Conservation (phyloP, 2,113 vertebrate genomes). For the Solea solea region DNA sequence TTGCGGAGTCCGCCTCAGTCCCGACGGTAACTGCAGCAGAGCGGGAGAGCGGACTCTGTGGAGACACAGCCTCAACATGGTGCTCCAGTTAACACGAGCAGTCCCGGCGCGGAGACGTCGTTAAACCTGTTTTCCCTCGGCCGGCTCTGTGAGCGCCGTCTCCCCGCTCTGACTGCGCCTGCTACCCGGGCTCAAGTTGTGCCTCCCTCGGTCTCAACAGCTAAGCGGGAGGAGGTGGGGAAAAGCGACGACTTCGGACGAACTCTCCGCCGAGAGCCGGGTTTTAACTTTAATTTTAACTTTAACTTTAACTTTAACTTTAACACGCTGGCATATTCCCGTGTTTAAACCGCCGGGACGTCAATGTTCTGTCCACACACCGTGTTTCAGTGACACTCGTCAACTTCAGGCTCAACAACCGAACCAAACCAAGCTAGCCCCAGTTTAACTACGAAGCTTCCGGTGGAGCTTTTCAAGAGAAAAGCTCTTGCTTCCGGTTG, state of each 20-base stretch:
- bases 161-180: no score
- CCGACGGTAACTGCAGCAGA: constrained; percentile 18
- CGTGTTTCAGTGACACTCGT: no score
- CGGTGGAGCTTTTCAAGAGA: background rate
- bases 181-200: no score
- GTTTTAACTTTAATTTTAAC: no score
- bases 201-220: no score
- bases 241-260: no score
- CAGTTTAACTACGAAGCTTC: background rate
- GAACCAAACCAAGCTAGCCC: background rate
- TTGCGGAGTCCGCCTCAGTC: background rate
- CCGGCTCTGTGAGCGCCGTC: background rate
- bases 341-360: no score
- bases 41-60: constrained; percentile 56
- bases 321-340: no score
- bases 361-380: no score
- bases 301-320: no score
- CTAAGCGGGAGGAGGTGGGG: no score
- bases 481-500: background rate
- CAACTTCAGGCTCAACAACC: constrained; percentile 21
- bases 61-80: constrained; percentile 58
- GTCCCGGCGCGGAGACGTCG: background rate
- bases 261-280: background rate
- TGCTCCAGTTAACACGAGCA: background rate
- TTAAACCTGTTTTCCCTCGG: background rate